Conservation (phyloP, 2,797 vertebrate species). For the Pseudochirops corinnae region DNA sequence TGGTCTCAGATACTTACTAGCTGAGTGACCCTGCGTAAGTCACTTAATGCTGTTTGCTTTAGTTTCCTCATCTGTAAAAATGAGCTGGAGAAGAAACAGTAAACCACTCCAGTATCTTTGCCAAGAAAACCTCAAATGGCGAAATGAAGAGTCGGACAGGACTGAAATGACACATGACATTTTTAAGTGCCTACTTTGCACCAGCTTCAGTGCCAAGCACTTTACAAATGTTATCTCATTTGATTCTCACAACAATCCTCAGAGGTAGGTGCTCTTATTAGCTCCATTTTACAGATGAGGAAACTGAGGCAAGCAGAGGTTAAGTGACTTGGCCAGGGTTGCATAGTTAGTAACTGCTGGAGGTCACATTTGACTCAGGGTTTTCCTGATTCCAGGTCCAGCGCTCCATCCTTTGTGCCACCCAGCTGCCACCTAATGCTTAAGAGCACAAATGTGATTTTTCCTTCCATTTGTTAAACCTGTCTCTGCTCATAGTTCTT, state of each 20-base stretch:
- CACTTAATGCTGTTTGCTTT: too few relatives aligned
- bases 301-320: not conserved
- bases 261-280: not conserved
- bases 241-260: not conserved
- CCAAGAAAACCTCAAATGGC: too few relatives aligned
- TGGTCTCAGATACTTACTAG: not conserved
- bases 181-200: not conserved
- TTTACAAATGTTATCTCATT: not conserved
- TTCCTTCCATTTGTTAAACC: not conserved
- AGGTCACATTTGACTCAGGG: not conserved
- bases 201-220: not conserved
- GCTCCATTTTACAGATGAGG: not conserved
- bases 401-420: not conserved
- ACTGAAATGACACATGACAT: not conserved
- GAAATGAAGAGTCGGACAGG: too few relatives aligned
- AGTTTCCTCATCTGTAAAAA: too few relatives aligned
- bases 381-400: not conserved
- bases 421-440: not conserved
- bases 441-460: not conserved
- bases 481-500: not conserved
- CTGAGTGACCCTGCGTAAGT: too few relatives aligned
- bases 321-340: not conserved
- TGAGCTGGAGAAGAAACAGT: too few relatives aligned
- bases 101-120: too few relatives aligned
- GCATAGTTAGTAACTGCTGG: not conserved